These are phyloP conservation scores for Hermetia illucens DNA, from an alignment of 1,140 invertebrate genomes.

Conservation along the genomic window DNA sequence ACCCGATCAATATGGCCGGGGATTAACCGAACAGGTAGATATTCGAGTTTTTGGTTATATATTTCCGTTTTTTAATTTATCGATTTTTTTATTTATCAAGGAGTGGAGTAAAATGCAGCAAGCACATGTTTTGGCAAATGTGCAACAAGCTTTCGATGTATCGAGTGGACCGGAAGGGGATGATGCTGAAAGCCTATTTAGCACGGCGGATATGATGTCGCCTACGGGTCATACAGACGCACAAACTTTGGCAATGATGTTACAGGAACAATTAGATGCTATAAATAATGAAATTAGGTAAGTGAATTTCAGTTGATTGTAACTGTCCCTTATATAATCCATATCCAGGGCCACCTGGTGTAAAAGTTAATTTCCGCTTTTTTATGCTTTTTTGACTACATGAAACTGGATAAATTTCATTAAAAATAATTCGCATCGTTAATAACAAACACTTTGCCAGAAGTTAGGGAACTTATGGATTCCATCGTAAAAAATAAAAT, in stretches of 20 bases:
- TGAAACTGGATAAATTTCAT: no score
- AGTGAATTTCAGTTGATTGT: no score
- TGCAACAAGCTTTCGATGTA: slow-evolving; percentile 77
- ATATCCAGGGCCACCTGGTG: no score
- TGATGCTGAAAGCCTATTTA: slow-evolving; percentile 58
- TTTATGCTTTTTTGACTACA: no score
- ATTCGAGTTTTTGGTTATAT: neutral
- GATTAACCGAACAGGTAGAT: slow-evolving; percentile 41
- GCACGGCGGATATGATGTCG: slow-evolving; percentile 55
- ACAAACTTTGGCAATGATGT: slow-evolving; percentile 92
- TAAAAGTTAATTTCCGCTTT: no score
- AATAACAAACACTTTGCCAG: no score
- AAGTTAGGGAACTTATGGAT: no score
- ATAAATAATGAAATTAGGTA: slow-evolving; percentile 94
- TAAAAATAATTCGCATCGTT: no score
- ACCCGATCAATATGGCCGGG: slow-evolving; percentile 39
- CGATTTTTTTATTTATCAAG: slow-evolving; percentile 26
- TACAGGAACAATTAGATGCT: slow-evolving; percentile 98
- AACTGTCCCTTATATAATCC: no score
- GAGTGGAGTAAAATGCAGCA: slow-evolving; percentile 95
- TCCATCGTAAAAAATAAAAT: no score
- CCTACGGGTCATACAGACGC: slow-evolving; percentile 82
- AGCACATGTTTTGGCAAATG: slow-evolving; percentile 82
- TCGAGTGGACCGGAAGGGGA: slow-evolving; percentile 68
- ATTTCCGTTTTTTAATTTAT: slow-evolving; percentile 5